Conservation (phyloP, 1,140 invertebrate genomes). For the Apolygus lucorum region DNA sequence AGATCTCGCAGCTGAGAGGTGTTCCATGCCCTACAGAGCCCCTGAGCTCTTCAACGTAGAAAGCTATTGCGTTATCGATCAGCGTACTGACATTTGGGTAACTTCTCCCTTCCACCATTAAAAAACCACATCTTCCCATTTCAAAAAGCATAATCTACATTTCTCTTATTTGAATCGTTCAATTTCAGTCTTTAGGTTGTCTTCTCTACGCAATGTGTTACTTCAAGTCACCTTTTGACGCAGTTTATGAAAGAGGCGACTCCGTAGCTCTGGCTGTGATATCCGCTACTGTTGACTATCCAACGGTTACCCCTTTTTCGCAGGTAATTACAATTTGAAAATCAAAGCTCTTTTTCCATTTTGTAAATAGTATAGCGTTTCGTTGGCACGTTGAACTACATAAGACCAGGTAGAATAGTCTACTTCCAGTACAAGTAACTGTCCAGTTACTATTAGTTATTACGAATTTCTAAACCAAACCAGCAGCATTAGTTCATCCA, state of each 20-base stretch:
- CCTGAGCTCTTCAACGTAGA: slow-evolving; percentile 83
- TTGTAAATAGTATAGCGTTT: no score
- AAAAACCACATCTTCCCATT: not conserved
- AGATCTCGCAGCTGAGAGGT: slow-evolving; percentile 72
- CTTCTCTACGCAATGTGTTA: slow-evolving; percentile 76
- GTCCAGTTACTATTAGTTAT: no score
- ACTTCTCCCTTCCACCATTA: slow-evolving; percentile 30
- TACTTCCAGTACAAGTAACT: no score
- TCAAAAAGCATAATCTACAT: not conserved
- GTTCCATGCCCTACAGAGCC: slow-evolving; percentile 78
- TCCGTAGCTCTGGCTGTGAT: slow-evolving; percentile 78
- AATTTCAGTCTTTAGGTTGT: slow-evolving; percentile 72
- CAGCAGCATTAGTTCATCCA: no score
- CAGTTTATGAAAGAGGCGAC: slow-evolving; percentile 74
- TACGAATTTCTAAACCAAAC: no score
- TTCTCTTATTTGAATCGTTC: no score
- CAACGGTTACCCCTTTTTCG: slow-evolving; percentile 56
- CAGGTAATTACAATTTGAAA: no score
- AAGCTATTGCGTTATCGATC: slow-evolving; percentile 68
- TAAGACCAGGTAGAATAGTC: no score
- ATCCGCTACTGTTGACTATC: slow-evolving; percentile 65
- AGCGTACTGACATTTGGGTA: slow-evolving; percentile 83
- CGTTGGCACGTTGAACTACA: no score
- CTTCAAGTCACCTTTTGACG: slow-evolving; percentile 78
- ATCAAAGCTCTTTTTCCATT: no score